Conservation (phyloP, 2,113 vertebrate genomes). For the Sclerurus mexicanus region DNA sequence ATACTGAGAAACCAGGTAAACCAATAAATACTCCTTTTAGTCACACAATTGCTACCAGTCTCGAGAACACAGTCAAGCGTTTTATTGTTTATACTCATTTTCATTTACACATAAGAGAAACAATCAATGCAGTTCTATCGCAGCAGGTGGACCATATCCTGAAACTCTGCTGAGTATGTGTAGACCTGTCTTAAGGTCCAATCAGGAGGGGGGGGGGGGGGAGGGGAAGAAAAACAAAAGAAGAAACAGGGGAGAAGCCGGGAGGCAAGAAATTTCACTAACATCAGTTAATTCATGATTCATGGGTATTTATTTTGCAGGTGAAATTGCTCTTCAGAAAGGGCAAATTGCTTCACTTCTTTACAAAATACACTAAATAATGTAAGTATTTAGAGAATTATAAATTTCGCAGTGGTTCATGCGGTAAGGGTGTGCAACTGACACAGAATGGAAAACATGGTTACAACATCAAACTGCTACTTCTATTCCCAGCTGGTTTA, state of each 20-base stretch:
- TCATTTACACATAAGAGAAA: conserved; percentile 73
- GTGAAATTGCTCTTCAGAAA: conserved; percentile 57
- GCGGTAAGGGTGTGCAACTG: conserved; percentile 75
- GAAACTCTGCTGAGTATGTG: conserved; percentile 48
- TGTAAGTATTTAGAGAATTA: conserved; percentile 54
- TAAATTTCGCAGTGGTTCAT: conserved; percentile 71
- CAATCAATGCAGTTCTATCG: conserved; percentile 72
- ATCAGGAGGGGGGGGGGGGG: not conserved
- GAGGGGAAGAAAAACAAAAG: not conserved
- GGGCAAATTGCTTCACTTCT: conserved; percentile 71
- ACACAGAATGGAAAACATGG: conserved; percentile 68
- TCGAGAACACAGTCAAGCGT: conserved; percentile 71
- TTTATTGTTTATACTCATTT: conserved; percentile 76
- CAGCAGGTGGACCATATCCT: conserved; percentile 65
- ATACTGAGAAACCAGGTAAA: conserved; percentile 10
- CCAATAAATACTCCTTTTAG: conserved; percentile 29
- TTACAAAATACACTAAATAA: conserved; percentile 71
- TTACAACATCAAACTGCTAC: conserved; percentile 71
- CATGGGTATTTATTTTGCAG: conserved; percentile 68
- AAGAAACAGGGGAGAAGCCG: not conserved
- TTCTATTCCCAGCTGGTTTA: conserved; percentile 64
- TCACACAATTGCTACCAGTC: conserved; percentile 54
- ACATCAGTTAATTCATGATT: conserved; percentile 57
- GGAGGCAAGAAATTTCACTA: conserved; percentile 50
- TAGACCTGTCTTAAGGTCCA: conserved; percentile 24